Evolutionary conservation across 2,113 vertebrate genomes (phyloP), one percentile per base, ranked within the genome.

Genomic region (Oostethus manadensis): DNA sequence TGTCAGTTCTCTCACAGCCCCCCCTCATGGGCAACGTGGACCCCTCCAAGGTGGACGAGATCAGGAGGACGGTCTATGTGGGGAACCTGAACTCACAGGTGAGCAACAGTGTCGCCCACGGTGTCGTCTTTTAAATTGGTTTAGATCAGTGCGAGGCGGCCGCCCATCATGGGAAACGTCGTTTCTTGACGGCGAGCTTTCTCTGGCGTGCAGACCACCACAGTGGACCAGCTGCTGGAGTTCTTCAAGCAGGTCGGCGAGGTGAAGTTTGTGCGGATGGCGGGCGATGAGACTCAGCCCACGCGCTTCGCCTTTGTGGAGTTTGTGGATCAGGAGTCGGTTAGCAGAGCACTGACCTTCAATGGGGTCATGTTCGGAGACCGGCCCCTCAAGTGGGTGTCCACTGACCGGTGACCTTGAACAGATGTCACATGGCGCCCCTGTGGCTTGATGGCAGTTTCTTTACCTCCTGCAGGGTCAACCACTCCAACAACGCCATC

Each of bases 401-500:
- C 23, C 22, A 16, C 21, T 42, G 13, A 14, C 38, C 1, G 2
- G 13, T 14, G 2, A 33, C 29, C 29, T 33, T 33, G 29, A 33
- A 33, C 29, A 7, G 4, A 33, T 33, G 38, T 42, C 38, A 3
- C 38, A 13, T 42, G 38, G 38, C 38, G 38, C 38, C 13, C 13
- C 3, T 8, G 29, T 33, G 29, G 29, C 29, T 42, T 49, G 16
- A 53, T 53, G 29, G 10, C 4, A 10, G n/a, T 53, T 29, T 10
- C 29, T 55, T 13, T 55, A 14, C 16, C 2, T 15, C 13, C 11
- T 1, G 56, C 85, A 99, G 96, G 89, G 96, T 99, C 74, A 99
- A 99, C 91, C 96, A 99, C 91, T 99, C 96, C 88, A 98, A 98
- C 85, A 98, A 98, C 64, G 95, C 95, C 82, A 99, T 99, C 68